These are phyloP conservation scores for Schizopygopsis malacanthus DNA, from an alignment of 2,797 vertebrate species.

Conservation along the genomic window DNA sequence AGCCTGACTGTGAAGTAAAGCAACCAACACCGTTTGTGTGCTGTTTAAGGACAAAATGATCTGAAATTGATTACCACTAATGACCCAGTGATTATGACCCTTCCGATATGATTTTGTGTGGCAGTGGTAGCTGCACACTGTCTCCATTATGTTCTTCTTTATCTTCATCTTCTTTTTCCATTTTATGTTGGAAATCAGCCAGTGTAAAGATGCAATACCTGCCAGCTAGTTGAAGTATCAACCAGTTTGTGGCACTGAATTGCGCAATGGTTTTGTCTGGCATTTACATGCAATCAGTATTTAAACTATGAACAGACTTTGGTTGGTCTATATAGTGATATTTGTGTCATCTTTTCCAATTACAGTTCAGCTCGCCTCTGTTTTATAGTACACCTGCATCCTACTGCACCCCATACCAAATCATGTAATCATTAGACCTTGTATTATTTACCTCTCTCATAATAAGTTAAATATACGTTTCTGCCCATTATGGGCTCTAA, in stretches of 20 bases:
- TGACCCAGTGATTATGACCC: too few relatives aligned
- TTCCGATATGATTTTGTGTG: not conserved
- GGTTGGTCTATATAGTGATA: not conserved
- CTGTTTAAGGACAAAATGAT: not conserved
- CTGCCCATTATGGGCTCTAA: conserved; percentile 37
- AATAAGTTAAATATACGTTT: conserved; percentile 38
- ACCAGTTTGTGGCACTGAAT: not conserved
- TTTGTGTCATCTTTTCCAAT: not conserved
- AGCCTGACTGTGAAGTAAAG: not conserved
- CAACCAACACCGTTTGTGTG: not conserved
- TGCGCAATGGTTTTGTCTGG: not conserved
- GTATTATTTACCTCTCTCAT: conserved; percentile 59
- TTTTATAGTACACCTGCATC: conserved; percentile 22
- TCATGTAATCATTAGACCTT: conserved; percentile 14
- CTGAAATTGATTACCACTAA: not conserved
- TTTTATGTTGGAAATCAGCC: not conserved
- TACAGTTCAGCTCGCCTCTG: conserved; percentile 2
- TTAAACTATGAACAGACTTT: not conserved
- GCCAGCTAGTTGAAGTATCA: not conserved
- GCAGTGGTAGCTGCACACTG: not conserved
- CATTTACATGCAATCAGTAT: not conserved
- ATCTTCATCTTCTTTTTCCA: not conserved
- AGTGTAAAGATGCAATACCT: not conserved
- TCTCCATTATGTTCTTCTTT: not conserved
- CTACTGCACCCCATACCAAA: not conserved